Conservation (phyloP, 2,888 invertebrate species). For the Troides helena region DNA sequence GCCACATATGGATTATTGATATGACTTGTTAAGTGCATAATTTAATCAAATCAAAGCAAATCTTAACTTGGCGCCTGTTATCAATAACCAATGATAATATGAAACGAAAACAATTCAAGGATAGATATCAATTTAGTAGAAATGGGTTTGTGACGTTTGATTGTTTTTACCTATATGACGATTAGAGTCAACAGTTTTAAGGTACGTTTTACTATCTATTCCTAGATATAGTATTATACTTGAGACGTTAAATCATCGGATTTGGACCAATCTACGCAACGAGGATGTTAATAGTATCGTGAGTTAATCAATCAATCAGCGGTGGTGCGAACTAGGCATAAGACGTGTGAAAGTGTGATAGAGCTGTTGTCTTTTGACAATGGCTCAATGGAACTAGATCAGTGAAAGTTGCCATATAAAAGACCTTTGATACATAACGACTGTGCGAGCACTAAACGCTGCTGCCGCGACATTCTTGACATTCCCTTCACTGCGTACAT, state of each 20-base stretch:
- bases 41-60: conserved; percentile 16
- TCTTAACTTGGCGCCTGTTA: neutral
- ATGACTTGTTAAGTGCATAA: neutral
- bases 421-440: conserved; percentile 26
- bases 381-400: conserved; percentile 58
- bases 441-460: neutral
- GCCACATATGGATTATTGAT: conserved; percentile 2
- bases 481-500: conserved; percentile 13
- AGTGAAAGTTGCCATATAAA: conserved; percentile 58
- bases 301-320: conserved; percentile 16
- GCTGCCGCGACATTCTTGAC: conserved; percentile 16
- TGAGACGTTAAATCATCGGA: neutral
- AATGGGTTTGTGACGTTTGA: neutral
- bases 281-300: neutral
- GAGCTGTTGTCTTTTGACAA: conserved; percentile 64
- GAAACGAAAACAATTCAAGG: neutral
- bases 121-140: too few species aligned
- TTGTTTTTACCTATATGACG: neutral
- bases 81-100: neutral
- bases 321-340: conserved; percentile 5
- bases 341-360: conserved; percentile 63
- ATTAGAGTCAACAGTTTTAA: too few species aligned
- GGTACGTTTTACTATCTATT: too few species aligned
- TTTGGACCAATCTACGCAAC: neutral
- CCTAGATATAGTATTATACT: neutral